Conservation (phyloP, 2,797 vertebrate species). For the Lacerta viridis region DNA sequence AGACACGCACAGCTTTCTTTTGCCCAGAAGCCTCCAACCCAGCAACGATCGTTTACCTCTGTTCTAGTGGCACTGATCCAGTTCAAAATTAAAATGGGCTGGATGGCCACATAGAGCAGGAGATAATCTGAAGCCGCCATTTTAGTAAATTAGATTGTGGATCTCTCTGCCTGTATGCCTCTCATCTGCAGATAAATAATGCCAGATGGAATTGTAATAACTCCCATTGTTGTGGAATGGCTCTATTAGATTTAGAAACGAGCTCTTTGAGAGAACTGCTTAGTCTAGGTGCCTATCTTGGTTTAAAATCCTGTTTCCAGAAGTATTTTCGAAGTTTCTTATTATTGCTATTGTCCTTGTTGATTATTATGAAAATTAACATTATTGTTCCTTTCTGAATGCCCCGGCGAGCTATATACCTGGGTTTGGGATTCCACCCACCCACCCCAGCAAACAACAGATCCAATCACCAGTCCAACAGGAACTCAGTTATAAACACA, state of each 20-base stretch:
- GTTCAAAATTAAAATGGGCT: conserved; percentile 64
- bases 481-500: conserved; percentile 61
- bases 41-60: not conserved
- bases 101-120: not conserved
- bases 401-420: not conserved
- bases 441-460: conserved; percentile 42
- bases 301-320: conserved; percentile 18
- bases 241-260: conserved; percentile 36
- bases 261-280: conserved; percentile 24
- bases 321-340: not conserved
- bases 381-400: conserved; percentile 39
- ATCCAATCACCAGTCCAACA: conserved; percentile 50
- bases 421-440: conserved; percentile 5
- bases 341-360: conserved; percentile 4
- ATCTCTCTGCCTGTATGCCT: conserved; percentile 37
- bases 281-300: conserved; percentile 22
- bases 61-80: conserved; percentile 19
- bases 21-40: conserved; percentile 14
- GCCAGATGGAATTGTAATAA: conserved; percentile 61
- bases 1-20: not conserved
- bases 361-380: conserved; percentile 1
- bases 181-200: conserved; percentile 54
- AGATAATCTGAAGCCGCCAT: conserved; percentile 45
- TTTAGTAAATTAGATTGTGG: conserved; percentile 55
- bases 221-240: conserved; percentile 50